Conservation (phyloP, 1,140 invertebrate species). For the Lethocerus indicus region DNA sequence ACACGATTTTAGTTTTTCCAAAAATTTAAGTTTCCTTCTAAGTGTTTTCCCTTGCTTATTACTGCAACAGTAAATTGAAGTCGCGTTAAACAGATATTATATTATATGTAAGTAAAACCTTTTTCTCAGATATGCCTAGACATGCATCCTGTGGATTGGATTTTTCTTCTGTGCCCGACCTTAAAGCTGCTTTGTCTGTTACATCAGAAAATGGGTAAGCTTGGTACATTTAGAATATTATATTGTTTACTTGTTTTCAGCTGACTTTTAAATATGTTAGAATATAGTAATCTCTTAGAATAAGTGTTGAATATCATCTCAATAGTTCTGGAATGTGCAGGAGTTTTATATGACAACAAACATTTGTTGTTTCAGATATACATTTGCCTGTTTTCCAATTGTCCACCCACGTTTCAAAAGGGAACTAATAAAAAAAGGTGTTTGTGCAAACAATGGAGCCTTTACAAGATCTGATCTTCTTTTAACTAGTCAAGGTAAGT, state of each 20-base stretch:
- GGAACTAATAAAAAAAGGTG: slow-evolving; percentile 35
- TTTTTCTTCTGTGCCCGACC: background rate
- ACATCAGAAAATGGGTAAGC: slow-evolving; percentile 10
- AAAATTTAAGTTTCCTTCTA: too few species aligned
- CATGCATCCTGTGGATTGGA: slow-evolving; percentile 16
- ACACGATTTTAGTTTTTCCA: too few species aligned
- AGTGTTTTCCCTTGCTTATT: too few species aligned
- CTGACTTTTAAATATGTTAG: background rate
- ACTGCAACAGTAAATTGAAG: too few species aligned
- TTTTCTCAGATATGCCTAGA: too few species aligned
- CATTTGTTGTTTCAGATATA: slow-evolving; percentile 31
- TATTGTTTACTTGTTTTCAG: background rate
- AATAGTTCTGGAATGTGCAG: background rate
- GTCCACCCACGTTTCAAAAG: slow-evolving; percentile 40
- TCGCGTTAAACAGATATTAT: too few species aligned
- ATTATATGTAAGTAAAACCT: too few species aligned
- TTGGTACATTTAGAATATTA: background rate
- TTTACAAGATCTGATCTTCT: slow-evolving; percentile 46
- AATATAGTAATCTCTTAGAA: background rate
- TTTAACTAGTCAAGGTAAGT: slow-evolving; percentile 37
- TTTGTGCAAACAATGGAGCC: slow-evolving; percentile 31
- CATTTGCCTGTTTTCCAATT: slow-evolving; percentile 40
- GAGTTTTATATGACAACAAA: background rate
- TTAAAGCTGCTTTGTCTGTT: slow-evolving; percentile 3
- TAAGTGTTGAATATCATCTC: background rate